Percentiles rank a stretch among this genome's conserved stretches.
Evolutionary conservation across 2,888 invertebrate species (phyloP).

Genomic region (Drosophila niveifrons): DNA sequence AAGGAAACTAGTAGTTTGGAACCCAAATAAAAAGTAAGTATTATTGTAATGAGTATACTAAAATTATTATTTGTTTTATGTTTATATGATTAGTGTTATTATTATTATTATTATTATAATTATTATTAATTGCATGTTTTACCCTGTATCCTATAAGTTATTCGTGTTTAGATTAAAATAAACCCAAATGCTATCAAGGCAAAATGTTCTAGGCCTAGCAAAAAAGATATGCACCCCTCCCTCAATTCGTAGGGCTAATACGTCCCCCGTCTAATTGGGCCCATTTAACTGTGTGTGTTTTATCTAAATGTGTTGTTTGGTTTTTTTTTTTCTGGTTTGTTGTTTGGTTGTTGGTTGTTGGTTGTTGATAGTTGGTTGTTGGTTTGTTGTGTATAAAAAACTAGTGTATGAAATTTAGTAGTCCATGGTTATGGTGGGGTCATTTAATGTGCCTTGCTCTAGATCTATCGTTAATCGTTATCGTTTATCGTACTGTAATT

Average conservation of each 20-base stretch:
- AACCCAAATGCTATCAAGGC: slow-evolving; percentile 73
- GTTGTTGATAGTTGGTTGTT: slow-evolving; percentile 21
- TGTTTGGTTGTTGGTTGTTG: slow-evolving; percentile 18
- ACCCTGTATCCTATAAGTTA: slow-evolving; percentile 93
- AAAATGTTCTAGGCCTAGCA: slow-evolving; percentile 70
- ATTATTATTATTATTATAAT: slow-evolving; percentile 37
- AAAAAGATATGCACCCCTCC: slow-evolving; percentile 74
- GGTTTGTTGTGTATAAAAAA: slow-evolving; percentile 62
- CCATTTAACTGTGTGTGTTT: slow-evolving; percentile 69
- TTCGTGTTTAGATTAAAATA: slow-evolving; percentile 67
- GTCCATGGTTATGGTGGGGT: slow-evolving; percentile 79
- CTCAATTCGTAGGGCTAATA: slow-evolving; percentile 28
- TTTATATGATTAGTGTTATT: slow-evolving; percentile 43
- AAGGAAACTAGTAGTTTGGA: slow-evolving; percentile 44
- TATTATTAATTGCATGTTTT: slow-evolving; percentile 92
- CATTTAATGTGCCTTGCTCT: slow-evolving; percentile 76
- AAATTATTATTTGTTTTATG: slow-evolving; percentile 35
- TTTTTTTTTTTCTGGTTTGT: background rate
- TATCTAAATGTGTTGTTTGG: slow-evolving; percentile 29
- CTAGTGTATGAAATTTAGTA: slow-evolving; percentile 78
- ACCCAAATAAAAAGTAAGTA: slow-evolving; percentile 28
- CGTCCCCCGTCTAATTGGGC: slow-evolving; percentile 63
- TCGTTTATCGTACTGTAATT: slow-evolving; percentile 40
- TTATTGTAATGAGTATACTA: slow-evolving; percentile 26
- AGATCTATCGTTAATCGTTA: slow-evolving; percentile 55